A percentile compares a stretch with the other conserved stretches of the same genome.
phyloP scores from a whole-genome alignment of 2,113 vertebrate genomes.

The Menura novaehollandiae region DNA sequence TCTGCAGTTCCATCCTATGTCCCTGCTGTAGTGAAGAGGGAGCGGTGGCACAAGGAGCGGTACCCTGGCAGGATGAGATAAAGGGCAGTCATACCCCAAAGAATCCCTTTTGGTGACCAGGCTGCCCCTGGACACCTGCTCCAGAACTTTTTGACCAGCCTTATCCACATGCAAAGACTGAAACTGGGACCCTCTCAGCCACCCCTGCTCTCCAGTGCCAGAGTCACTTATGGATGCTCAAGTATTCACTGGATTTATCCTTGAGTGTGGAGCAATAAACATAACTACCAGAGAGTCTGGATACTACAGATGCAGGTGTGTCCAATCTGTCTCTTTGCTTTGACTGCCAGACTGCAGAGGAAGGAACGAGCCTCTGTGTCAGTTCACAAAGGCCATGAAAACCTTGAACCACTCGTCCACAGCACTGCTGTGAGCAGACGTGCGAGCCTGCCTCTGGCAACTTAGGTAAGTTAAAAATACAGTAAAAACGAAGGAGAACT shows the following conservation, averaged over 20 bases:
- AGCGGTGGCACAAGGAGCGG: background rate
- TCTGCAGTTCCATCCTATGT: background rate
- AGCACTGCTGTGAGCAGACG: background rate
- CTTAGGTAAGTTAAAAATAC: background rate
- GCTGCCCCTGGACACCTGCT: background rate
- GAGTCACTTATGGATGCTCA: background rate
- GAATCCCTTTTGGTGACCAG: background rate
- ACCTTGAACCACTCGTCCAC: background rate
- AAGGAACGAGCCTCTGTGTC: background rate
- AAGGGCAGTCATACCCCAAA: background rate
- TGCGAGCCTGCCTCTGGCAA: background rate
- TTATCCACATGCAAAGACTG: background rate
- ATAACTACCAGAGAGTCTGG: background rate
- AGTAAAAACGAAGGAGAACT: background rate
- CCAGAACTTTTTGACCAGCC: background rate
- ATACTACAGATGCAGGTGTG: background rate
- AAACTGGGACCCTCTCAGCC: background rate
- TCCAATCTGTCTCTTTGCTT: background rate
- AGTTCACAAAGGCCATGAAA: background rate
- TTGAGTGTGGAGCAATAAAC: background rate
- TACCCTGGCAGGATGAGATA: background rate
- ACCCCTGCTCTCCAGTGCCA: background rate
- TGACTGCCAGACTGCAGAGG: background rate
- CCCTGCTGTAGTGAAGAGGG: background rate
- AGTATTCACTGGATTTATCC: background rate